Evolutionary conservation across 2,113 vertebrate species (phyloP).

Genomic region (Tyrannus savana): DNA sequence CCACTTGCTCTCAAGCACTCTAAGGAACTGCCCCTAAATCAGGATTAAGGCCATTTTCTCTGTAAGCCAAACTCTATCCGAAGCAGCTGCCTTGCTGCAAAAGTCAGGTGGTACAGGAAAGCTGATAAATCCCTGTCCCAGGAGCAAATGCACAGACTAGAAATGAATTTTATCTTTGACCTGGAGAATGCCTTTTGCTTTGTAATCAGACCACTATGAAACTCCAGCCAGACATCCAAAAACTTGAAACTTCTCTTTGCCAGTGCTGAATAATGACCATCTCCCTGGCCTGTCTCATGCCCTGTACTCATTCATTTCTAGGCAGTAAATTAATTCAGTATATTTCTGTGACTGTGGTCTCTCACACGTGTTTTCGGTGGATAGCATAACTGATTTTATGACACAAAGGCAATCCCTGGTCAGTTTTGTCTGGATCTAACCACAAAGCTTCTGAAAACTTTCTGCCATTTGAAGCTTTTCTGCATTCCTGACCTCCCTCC

Average conservation of each 20-base stretch:
- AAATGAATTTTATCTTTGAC: not conserved
- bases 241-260: not conserved
- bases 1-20: not conserved
- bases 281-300: not conserved
- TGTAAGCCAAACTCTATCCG: not conserved
- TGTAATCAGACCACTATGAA: not conserved
- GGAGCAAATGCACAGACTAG: not conserved
- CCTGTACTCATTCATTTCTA: not conserved
- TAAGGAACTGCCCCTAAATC: not conserved
- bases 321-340: not conserved
- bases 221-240: not conserved
- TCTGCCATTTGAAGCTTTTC: not conserved
- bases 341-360: not conserved
- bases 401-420: not conserved
- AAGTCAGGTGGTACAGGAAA: not conserved
- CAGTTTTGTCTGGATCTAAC: not conserved
- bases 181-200: not conserved
- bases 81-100: not conserved
- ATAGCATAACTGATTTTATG: not conserved
- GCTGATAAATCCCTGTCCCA: not conserved
- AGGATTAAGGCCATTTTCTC: not conserved
- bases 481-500: not conserved
- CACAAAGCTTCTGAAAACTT: not conserved
- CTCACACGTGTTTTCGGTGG: rapidly evolving
- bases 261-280: not conserved